Evolutionary conservation across 2,113 vertebrate genomes (phyloP).

Genomic region (Panthera leo): DNA sequence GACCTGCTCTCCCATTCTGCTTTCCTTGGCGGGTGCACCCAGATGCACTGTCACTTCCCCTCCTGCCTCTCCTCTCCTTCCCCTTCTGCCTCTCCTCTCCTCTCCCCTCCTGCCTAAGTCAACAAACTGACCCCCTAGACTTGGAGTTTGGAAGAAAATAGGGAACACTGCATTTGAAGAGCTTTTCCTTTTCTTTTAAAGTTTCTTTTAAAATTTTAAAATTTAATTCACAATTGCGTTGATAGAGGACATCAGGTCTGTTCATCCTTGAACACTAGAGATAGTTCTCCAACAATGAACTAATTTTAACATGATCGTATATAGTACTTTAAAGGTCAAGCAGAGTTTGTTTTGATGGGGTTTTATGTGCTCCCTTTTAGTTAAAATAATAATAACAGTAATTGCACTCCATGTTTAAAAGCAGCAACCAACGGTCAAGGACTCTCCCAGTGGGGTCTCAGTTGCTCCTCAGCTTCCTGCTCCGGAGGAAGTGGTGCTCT

Average conservation of each 20-base stretch:
- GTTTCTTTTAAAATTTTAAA: too few relatives aligned
- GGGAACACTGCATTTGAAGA: neutral
- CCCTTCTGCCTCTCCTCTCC: neutral
- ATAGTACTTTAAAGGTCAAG: neutral
- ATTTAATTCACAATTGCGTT: constrained; percentile 9
- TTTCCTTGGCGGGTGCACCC: fast-evolving
- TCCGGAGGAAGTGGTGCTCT: neutral
- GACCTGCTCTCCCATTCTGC: too few relatives aligned
- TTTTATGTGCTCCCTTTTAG: neutral
- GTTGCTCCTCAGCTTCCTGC: fast-evolving
- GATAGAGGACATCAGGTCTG: neutral
- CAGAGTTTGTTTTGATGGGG: neutral
- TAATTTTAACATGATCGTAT: neutral
- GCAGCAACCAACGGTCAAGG: neutral
- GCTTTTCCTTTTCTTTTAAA: neutral
- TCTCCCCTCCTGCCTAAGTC: too few relatives aligned
- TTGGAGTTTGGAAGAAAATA: constrained; percentile 1
- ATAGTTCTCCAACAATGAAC: neutral
- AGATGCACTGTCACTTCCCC: fast-evolving
- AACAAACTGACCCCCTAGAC: neutral
- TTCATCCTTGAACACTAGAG: neutral
- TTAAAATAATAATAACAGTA: neutral
- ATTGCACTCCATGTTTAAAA: neutral
- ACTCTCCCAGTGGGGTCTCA: neutral
- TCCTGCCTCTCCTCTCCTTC: neutral